phyloP scores from a whole-genome alignment of 2,888 invertebrate species.

The Iphiclides podalirius region DNA sequence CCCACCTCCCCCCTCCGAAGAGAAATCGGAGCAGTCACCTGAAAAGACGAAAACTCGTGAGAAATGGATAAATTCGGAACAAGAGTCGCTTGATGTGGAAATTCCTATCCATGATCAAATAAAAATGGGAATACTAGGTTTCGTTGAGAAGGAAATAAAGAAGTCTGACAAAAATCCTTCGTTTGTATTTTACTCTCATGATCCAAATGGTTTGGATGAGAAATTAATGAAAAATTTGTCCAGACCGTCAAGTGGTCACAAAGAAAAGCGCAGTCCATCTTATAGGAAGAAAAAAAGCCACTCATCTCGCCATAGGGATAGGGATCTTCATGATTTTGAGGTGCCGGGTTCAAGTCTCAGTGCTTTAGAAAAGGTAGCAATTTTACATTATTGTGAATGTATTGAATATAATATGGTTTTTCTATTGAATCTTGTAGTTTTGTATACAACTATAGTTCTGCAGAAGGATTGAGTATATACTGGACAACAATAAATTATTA shows the following conservation, averaged over 20 bases:
- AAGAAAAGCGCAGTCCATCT: constrained; percentile 71
- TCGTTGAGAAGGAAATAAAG: constrained; percentile 75
- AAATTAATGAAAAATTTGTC: constrained; percentile 67
- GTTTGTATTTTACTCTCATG: constrained; percentile 74
- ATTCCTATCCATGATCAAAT: constrained; percentile 80
- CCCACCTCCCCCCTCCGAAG: constrained; percentile 34
- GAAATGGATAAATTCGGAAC: constrained; percentile 72
- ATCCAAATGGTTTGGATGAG: constrained; percentile 71
- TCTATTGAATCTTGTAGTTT: background rate
- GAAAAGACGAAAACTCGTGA: constrained; percentile 64
- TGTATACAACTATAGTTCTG: too few species aligned
- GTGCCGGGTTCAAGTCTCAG: constrained; percentile 74
- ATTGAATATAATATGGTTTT: background rate
- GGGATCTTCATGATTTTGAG: constrained; percentile 73
- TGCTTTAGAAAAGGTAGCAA: constrained; percentile 65
- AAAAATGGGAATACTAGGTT: constrained; percentile 73
- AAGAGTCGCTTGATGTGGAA: constrained; percentile 79
- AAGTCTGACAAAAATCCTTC: constrained; percentile 73
- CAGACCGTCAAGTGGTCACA: constrained; percentile 71
- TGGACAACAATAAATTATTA: too few species aligned
- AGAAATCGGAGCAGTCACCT: constrained; percentile 35
- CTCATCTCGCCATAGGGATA: constrained; percentile 66
- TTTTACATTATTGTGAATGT: constrained; percentile 17
- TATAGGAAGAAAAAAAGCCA: constrained; percentile 72
- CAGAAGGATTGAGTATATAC: too few species aligned